These are phyloP conservation scores for Pagetopsis macropterus DNA, from an alignment of 2,797 vertebrate genomes.

Conservation along the genomic window DNA sequence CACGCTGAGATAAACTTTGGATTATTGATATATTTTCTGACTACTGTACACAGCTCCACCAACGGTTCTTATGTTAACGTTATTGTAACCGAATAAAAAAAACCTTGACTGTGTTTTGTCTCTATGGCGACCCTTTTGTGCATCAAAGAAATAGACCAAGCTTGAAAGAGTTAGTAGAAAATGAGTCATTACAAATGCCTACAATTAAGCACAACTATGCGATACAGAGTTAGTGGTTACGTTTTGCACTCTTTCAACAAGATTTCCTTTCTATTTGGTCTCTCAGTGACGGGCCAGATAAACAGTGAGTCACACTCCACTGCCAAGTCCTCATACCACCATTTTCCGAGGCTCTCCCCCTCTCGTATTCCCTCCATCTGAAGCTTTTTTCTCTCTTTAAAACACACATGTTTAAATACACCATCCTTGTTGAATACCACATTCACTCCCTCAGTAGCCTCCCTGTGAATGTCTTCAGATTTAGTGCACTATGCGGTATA, in stretches of 20 bases:
- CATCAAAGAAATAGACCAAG: background rate
- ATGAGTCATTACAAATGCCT: background rate
- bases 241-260: slow-evolving; percentile 17
- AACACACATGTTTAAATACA: background rate
- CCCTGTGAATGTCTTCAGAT: slow-evolving; percentile 17
- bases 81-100: slow-evolving; percentile 80
- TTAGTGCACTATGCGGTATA: slow-evolving; percentile 37
- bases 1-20: slow-evolving; percentile 59
- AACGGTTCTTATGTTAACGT: slow-evolving; percentile 68
- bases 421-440: slow-evolving; percentile 12
- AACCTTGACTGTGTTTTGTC: slow-evolving; percentile 66
- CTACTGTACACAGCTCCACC: slow-evolving; percentile 82
- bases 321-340: slow-evolving; percentile 82
- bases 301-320: slow-evolving; percentile 84
- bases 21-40: slow-evolving; percentile 73
- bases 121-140: slow-evolving; percentile 25
- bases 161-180: background rate
- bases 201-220: background rate
- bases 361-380: slow-evolving; percentile 49
- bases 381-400: slow-evolving; percentile 15
- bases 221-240: background rate
- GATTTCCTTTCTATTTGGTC: slow-evolving; percentile 64
- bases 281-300: slow-evolving; percentile 77
- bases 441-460: slow-evolving; percentile 8
- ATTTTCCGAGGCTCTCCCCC: slow-evolving; percentile 77